Conservation (phyloP, 2,797 vertebrate genomes). For the Phylloscopus collybita region DNA sequence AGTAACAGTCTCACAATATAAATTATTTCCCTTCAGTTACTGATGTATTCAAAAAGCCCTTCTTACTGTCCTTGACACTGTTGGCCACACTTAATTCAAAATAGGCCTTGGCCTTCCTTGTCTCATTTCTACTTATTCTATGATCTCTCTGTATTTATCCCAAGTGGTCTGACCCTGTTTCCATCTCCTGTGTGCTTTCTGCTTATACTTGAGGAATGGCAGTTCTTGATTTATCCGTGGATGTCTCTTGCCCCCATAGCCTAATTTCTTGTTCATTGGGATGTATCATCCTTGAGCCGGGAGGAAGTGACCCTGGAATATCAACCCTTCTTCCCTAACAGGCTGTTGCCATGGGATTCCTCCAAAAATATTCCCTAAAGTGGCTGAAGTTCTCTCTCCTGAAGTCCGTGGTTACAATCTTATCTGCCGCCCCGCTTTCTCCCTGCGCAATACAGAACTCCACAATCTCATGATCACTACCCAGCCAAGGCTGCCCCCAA, state of each 20-base stretch:
- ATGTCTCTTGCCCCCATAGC: neutral
- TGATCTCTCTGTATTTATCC: neutral
- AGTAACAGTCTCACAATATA: neutral
- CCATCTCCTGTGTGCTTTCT: neutral
- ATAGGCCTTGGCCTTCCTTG: neutral
- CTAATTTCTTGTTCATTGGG: neutral
- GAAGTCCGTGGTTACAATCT: neutral
- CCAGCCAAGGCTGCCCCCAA: neutral
- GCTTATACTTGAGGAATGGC: neutral
- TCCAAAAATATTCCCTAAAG: neutral
- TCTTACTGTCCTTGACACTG: neutral
- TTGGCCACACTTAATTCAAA: neutral
- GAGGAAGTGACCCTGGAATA: neutral
- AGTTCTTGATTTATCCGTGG: neutral
- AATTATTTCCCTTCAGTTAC: neutral
- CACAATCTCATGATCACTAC: neutral
- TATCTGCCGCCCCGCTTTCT: neutral
- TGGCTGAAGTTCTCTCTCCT: neutral
- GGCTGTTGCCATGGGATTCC: neutral
- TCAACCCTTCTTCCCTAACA: neutral
- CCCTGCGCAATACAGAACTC: neutral
- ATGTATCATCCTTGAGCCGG: rapidly evolving
- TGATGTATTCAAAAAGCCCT: neutral
- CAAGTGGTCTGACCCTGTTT: neutral
- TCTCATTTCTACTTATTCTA: neutral